phyloP scores from a whole-genome alignment of 2,113 vertebrate species.

The Isichthys henryi region DNA sequence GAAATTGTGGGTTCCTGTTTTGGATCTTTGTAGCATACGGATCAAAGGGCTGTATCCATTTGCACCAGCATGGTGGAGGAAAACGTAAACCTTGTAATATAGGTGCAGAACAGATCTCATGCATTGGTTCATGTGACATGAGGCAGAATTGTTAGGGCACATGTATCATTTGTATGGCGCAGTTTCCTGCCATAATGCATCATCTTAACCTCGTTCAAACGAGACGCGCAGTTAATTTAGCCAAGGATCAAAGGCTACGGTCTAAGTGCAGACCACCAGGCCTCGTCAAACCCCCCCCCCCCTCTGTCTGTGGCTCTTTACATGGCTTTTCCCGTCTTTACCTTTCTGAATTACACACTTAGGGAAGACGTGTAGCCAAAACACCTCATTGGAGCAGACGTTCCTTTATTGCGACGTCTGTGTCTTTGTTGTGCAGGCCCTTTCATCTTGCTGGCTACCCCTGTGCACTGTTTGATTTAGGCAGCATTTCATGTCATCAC shows the following conservation, averaged over 20 bases:
- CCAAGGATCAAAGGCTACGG: conserved; percentile 19
- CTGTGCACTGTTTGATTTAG: conserved; percentile 23
- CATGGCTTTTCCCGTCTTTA: conserved; percentile 37
- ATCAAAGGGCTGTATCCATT: not conserved
- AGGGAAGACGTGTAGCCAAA: conserved; percentile 46
- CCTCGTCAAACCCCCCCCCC: not conserved
- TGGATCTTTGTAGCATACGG: not conserved
- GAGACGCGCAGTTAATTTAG: conserved; percentile 13
- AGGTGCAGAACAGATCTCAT: not conserved
- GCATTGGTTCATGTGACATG: not conserved
- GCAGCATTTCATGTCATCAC: conserved; percentile 17
- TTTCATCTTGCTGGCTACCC: conserved; percentile 36
- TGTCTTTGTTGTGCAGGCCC: conserved; percentile 22
- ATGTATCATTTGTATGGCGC: not conserved
- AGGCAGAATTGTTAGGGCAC: not conserved
- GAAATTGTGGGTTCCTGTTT: not conserved
- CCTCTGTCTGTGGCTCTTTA: not conserved
- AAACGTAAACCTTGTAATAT: not conserved
- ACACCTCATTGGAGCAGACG: conserved; percentile 41
- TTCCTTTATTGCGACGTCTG: conserved; percentile 42
- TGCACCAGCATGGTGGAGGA: not conserved
- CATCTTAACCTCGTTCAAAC: not conserved
- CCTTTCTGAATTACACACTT: conserved; percentile 58
- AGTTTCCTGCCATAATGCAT: not conserved
- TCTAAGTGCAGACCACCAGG: conserved; percentile 15